These are phyloP conservation scores for Holothuria leucospilota DNA, from an alignment of 53 echinoderm and acorn worm species.

Conservation along the genomic window DNA sequence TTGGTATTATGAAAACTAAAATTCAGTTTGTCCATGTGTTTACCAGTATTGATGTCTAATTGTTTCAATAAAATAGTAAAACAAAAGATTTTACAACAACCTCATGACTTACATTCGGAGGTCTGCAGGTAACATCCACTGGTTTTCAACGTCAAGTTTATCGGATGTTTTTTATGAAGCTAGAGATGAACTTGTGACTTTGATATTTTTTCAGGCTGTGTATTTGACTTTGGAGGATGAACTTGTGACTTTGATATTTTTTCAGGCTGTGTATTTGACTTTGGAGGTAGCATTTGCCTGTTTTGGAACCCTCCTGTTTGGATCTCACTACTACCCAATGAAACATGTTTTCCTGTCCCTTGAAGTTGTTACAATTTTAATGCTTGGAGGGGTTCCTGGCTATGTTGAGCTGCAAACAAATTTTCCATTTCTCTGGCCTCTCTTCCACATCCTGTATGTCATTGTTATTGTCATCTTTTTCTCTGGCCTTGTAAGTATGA, in stretches of 20 bases:
- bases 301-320: constrained; percentile 73
- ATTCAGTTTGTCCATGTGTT: too few species aligned
- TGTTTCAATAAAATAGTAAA: too few species aligned
- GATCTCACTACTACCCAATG: constrained; percentile 78
- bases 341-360: constrained; percentile 76
- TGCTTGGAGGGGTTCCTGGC: constrained; percentile 66
- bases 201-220: constrained; percentile 49
- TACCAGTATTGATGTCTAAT: too few species aligned
- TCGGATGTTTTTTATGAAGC: too few species aligned
- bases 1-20: too few species aligned
- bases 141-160: too few species aligned
- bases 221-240: constrained; percentile 67
- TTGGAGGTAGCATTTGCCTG: constrained; percentile 74
- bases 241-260: neutral
- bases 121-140: too few species aligned
- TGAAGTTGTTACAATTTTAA: constrained; percentile 65
- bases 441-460: constrained; percentile 76
- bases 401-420: constrained; percentile 46
- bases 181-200: too few species aligned
- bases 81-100: too few species aligned
- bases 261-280: constrained; percentile 61
- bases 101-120: too few species aligned
- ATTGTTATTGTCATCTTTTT: constrained; percentile 67
- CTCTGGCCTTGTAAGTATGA: constrained; percentile 78
- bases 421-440: constrained; percentile 78